Evolutionary conservation across 1,140 invertebrate species (phyloP).

Genomic region (Trinorchestia longiramus): DNA sequence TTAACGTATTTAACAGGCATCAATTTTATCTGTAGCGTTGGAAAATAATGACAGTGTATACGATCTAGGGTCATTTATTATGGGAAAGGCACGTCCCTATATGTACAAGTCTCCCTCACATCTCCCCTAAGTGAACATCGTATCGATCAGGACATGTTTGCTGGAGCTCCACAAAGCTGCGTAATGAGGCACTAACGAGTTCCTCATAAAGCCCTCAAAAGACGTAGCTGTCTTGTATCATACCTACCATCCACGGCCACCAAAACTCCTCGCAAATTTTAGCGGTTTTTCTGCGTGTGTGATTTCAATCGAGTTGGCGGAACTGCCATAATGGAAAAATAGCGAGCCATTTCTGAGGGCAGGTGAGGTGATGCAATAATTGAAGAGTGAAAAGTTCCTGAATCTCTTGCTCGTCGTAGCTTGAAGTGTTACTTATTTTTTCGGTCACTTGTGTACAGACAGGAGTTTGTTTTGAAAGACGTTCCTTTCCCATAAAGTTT

Average conservation of each 20-base stretch:
- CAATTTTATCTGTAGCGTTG: neutral
- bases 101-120: neutral
- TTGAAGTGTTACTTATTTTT: too few relatives aligned
- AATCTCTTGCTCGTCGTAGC: neutral
- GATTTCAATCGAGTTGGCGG: neutral
- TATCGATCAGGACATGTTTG: slow-evolving; percentile 1
- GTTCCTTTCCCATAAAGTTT: too few relatives aligned
- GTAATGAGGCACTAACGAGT: slow-evolving; percentile 6
- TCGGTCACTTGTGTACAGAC: too few relatives aligned
- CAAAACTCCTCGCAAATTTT: neutral
- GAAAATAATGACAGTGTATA: neutral
- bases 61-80: neutral
- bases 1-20: neutral
- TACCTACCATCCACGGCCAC: neutral
- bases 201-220: slow-evolving; percentile 7
- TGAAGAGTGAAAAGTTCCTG: too few relatives aligned
- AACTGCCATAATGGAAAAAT: neutral
- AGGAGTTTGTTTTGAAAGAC: too few relatives aligned
- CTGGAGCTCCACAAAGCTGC: neutral
- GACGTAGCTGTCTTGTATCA: neutral
- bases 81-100: neutral
- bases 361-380: neutral
- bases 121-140: slow-evolving; percentile 6
- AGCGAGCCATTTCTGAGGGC: neutral
- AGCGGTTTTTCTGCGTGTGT: neutral